Evolutionary conservation across 1,140 invertebrate genomes (phyloP), one percentile per base, ranked within the genome.

Genomic region (Drosophila orena): DNA sequence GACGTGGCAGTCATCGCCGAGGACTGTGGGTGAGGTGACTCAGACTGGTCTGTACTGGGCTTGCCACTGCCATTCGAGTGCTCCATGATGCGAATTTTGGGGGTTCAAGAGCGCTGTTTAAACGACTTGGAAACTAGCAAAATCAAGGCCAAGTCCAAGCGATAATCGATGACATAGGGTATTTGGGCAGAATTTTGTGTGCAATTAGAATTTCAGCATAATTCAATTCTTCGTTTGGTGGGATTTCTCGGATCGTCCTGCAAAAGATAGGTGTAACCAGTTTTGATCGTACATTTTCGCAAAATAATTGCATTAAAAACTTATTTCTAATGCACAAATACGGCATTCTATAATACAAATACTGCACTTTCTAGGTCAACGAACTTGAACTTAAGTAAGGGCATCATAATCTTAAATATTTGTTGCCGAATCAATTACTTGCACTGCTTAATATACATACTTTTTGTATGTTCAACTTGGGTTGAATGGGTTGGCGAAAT

Each of bases 61-160:
- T 71, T 83, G 11, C 71, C 58, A 70, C 65, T 74, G n/a, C 84
- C 84, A 66, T 89, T 89, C 7, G 84, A 79, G 17, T 79, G 68
- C 42, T 88, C 84, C 84, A 88, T 88, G 27, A 56, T 59, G 42
- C 57, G 24, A 27, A 44, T 12, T 12, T 35, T 30, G 40, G 14
- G 20, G 4, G 7, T 2, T 2, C 24, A 55, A 44, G 17, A 10
- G 17, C 20, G 47, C 47, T 54, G 2, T 38, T 38, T 3, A 43
- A 22, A 4, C 24, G 12, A 37, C 12, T 34, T 4, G 43, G 38
- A 53, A 38, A 46, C 47, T 62, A 38, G 56, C 4, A 42, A 30
- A 54, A 80, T 89, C 84, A 84, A 47, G 46, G 27, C 73, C 73
- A 80, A 89, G 69, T 61, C 80, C 79, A 71, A 75, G 55, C 30